Percentiles rank a stretch among this genome's conserved stretches.
Conservation (phyloP, 2,113 vertebrate species). For the Oryzias javanicus region DNA sequence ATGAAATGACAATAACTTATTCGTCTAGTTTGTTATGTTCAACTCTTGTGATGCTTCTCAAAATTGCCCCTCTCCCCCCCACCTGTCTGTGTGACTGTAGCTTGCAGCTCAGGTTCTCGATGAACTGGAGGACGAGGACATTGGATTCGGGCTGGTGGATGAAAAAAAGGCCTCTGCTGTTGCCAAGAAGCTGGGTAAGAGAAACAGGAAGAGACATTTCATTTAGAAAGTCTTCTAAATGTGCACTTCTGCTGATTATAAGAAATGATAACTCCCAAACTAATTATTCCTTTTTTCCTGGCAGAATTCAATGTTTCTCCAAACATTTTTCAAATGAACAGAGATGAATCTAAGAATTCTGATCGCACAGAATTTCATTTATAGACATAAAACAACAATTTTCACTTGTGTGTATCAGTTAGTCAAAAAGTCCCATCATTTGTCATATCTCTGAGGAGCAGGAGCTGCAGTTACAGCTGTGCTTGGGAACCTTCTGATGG, state of each 20-base stretch:
- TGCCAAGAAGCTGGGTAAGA: conserved; percentile 87
- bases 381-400: no score
- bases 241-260: not conserved
- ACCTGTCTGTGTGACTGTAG: conserved; percentile 56
- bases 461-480: no score
- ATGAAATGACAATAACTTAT: not conserved
- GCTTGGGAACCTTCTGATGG: no score
- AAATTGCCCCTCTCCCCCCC: not conserved
- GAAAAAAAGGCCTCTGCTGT: conserved; percentile 82
- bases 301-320: no score
- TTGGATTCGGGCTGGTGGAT: conserved; percentile 89
- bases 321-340: no score
- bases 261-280: not conserved
- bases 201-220: not conserved
- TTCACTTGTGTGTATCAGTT: no score
- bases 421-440: no score
- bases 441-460: no score
- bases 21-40: no score
- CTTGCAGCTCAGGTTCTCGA: conserved; percentile 91
- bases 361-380: no score
- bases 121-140: conserved; percentile 85
- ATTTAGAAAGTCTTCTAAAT: not conserved
- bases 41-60: not conserved
- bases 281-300: no score
- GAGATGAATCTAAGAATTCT: no score